Evolutionary conservation across 1,140 invertebrate genomes (phyloP).

Genomic region (Drosophila sp.): DNA sequence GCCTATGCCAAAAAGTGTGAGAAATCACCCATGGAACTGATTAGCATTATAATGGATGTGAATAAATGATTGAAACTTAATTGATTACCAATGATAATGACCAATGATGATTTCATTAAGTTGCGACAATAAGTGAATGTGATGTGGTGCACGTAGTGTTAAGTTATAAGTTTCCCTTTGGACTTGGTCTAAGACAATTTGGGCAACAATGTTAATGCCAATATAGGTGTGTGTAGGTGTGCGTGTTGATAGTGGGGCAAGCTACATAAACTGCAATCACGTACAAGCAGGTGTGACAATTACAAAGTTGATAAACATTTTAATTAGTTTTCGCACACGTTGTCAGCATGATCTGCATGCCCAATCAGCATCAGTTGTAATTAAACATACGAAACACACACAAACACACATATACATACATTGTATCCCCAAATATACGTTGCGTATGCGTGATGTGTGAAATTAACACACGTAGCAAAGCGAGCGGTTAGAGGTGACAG

Average conservation of each 20-base stretch:
- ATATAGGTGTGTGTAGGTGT: neutral
- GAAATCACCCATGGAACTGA: conserved; percentile 55
- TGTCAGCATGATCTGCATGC: conserved; percentile 53
- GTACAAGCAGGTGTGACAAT: conserved; percentile 58
- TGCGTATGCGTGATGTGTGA: conserved; percentile 68
- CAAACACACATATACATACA: neutral
- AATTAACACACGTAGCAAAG: conserved; percentile 8
- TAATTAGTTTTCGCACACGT: conserved; percentile 65
- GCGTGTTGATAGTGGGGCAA: too few relatives aligned
- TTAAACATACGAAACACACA: conserved; percentile 38
- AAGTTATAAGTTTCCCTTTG: neutral
- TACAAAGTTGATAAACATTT: conserved; percentile 78
- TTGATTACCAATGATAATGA: neutral
- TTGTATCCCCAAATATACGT: conserved; percentile 27
- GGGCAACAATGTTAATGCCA: too few relatives aligned
- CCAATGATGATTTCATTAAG: conserved; percentile 13
- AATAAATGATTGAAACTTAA: conserved; percentile 38
- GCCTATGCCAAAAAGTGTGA: conserved; percentile 45
- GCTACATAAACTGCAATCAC: conserved; percentile 30
- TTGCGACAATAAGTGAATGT: conserved; percentile 8
- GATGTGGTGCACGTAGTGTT: neutral
- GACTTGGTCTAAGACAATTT: too few relatives aligned
- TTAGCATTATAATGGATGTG: conserved; percentile 48
- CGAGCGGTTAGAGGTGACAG: neutral
- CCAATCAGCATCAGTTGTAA: conserved; percentile 70